These are phyloP conservation scores for Meganola albula DNA, from an alignment of 2,888 invertebrate species.

Conservation along the genomic window DNA sequence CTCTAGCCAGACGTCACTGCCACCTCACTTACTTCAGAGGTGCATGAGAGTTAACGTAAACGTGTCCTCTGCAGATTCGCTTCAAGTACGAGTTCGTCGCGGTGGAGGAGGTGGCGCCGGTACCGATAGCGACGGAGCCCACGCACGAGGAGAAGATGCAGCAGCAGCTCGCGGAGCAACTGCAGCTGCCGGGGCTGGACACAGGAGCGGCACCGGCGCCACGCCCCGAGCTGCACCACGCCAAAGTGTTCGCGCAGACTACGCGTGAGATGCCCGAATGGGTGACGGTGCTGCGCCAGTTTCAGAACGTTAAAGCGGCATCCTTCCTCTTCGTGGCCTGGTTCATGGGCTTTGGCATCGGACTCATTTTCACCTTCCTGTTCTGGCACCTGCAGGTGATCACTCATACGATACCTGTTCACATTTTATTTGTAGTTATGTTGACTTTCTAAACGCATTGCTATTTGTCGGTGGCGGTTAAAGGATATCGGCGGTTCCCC, in stretches of 20 bases:
- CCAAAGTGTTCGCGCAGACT: slow-evolving; percentile 90
- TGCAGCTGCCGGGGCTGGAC: slow-evolving; percentile 88
- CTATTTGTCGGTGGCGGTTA: not conserved
- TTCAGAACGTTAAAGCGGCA: slow-evolving; percentile 92
- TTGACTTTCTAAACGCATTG: not conserved
- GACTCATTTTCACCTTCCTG: slow-evolving; percentile 98
- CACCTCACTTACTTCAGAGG: not conserved
- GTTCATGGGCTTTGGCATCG: slow-evolving; percentile 99
- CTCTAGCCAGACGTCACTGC: not conserved
- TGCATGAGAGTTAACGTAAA: not conserved
- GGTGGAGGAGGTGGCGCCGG: slow-evolving; percentile 73
- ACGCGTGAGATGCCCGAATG: slow-evolving; percentile 95
- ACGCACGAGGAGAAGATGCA: slow-evolving; percentile 86
- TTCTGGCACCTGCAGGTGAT: slow-evolving; percentile 98
- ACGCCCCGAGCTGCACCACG: slow-evolving; percentile 43
- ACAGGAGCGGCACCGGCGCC: slow-evolving; percentile 73
- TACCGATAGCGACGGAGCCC: slow-evolving; percentile 77
- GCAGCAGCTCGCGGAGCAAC: slow-evolving; percentile 88
- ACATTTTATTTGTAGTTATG: no score
- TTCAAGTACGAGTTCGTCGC: slow-evolving; percentile 80
- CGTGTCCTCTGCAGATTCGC: slow-evolving; percentile 55
- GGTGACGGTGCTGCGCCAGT: slow-evolving; percentile 93
- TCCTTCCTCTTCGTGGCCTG: slow-evolving; percentile 97
- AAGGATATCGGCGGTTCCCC: slow-evolving; percentile 97
- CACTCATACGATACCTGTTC: not conserved